Conservation (phyloP, 2,113 vertebrate species). For the Tapirus terrestris region DNA sequence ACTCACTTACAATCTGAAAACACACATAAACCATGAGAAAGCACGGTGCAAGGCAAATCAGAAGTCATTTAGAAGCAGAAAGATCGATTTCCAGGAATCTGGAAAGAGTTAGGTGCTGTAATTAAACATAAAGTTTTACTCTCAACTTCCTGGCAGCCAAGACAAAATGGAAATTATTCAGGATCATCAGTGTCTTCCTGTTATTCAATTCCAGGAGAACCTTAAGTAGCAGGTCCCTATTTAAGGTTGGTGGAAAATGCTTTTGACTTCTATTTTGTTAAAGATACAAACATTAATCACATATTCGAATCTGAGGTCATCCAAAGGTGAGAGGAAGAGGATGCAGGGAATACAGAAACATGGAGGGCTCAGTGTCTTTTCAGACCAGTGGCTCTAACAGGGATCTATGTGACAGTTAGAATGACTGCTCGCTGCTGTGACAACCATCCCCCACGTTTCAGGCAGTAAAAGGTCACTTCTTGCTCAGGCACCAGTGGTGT, state of each 20-base stretch:
- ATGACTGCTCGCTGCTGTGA: not conserved
- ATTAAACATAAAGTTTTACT: not conserved
- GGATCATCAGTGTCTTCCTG: not conserved
- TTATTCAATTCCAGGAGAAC: not conserved
- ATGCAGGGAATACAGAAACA: accelerated
- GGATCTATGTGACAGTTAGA: accelerated
- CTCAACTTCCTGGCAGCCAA: slow-evolving; percentile 27
- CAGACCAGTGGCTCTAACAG: accelerated
- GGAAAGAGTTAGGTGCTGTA: not conserved
- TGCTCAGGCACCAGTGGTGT: accelerated
- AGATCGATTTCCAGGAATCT: not conserved
- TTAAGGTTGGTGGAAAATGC: not conserved
- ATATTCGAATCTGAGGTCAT: not conserved
- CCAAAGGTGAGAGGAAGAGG: not conserved
- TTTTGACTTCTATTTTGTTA: not conserved
- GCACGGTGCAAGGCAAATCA: not conserved
- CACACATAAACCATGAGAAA: accelerated
- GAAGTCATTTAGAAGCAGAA: not conserved
- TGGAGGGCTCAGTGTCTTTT: not conserved
- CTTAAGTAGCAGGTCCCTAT: not conserved
- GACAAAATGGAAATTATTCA: slow-evolving; percentile 3
- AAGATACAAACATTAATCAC: not conserved
- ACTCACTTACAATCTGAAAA: not conserved
- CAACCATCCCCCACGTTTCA: accelerated
- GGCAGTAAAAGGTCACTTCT: not conserved